These are phyloP conservation scores for Euglossa dilemma DNA, from an alignment of 1,140 invertebrate species.

Conservation along the genomic window DNA sequence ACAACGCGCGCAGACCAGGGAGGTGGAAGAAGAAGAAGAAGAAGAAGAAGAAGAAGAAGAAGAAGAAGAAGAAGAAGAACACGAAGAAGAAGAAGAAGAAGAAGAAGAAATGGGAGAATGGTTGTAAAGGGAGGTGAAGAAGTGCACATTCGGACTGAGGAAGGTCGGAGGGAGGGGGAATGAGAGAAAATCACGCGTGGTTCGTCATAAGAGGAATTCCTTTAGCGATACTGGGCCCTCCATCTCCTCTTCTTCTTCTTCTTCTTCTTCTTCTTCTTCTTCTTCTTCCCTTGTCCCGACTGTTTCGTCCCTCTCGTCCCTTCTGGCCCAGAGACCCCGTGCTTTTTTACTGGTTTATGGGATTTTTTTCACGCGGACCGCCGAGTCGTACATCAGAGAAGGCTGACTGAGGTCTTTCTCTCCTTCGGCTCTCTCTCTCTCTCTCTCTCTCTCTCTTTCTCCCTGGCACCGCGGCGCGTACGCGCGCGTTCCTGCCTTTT, in stretches of 20 bases:
- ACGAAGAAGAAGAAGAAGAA: slow-evolving; percentile 30
- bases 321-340: slow-evolving; percentile 73
- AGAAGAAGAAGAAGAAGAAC: slow-evolving; percentile 31
- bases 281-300: slow-evolving; percentile 36
- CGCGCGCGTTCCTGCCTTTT: slow-evolving; percentile 22
- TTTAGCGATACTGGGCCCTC: slow-evolving; percentile 70
- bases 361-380: slow-evolving; percentile 81
- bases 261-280: slow-evolving; percentile 46
- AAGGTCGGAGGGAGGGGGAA: slow-evolving; percentile 43
- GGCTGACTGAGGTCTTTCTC: slow-evolving; percentile 70
- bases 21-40: slow-evolving; percentile 22
- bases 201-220: slow-evolving; percentile 82
- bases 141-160: slow-evolving; percentile 49
- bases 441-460: background rate
- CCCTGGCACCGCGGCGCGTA: background rate
- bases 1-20: background rate
- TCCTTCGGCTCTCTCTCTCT: slow-evolving; percentile 19
- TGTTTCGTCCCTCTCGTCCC: slow-evolving; percentile 36
- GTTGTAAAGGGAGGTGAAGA: slow-evolving; percentile 44
- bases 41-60: slow-evolving; percentile 17
- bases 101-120: slow-evolving; percentile 47
- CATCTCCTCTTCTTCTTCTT: slow-evolving; percentile 33
- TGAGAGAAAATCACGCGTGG: slow-evolving; percentile 80
- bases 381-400: slow-evolving; percentile 80
- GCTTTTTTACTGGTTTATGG: slow-evolving; percentile 83